Base-by-base conservation (phyloP, 2,113 vertebrate species). In the Ancistrus triradiatus region DNA sequence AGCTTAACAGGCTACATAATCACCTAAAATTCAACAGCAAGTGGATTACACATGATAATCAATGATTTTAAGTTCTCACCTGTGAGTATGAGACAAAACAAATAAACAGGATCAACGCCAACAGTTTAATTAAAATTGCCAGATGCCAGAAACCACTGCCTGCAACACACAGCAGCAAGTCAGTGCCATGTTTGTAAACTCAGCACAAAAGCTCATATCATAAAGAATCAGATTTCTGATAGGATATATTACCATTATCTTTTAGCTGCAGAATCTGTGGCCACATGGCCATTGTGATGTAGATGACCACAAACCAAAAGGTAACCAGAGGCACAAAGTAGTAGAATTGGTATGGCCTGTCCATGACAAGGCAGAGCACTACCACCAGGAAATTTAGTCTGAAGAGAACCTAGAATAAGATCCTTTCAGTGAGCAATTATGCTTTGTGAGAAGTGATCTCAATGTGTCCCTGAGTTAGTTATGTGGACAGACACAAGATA, bases 321-420 rank as follows among this genome's bases (percentile, higher is more conserved):
- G 94, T 94, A 67, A 99, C 96, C 68, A 99, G 74, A 1, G 96
- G 96, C 59, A 99, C 95, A 69, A 99, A 99, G 77, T 99, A 99
- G 77, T 99, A 99, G 86, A 97, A 98, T 70, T 99, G 96, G 80
- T 98, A 99, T 2, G 94, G 90, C 46, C 94, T 84, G 74, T 99
- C 91, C 96, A 99, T 99, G 46, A 98, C 94, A 65, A 97, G 80
- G 68, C 96, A 99, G 65, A 99, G 84, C 15, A 99, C 92, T 67
- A 99, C 79, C 2, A 98, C 95, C 73, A 98, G 80, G 87, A 99
- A 99, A 83, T 99, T 99, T 7, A 99, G 91, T 65, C 96, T 93
- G 81, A 99, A 99, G 69, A 99, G 86, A 46, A 99, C 95, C 96
- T 99, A 75, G 3, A 15, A 66, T 14, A 68, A 59, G 13, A 11